Conservation (phyloP, 2,797 vertebrate genomes). For the Xiphorhynchus erythropygius region DNA sequence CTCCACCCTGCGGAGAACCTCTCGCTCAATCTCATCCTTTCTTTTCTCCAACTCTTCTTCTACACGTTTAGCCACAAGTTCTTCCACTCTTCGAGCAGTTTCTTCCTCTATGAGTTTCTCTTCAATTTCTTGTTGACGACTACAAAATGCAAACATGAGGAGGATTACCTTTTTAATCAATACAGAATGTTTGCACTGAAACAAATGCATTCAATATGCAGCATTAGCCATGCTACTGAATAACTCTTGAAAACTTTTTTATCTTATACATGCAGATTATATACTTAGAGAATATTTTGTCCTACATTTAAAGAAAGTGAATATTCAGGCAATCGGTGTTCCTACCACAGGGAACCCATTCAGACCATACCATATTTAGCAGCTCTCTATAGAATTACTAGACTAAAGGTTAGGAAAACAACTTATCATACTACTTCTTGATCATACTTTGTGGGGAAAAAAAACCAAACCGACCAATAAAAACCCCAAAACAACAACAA, state of each 20-base stretch:
- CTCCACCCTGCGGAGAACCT: conserved; percentile 96
- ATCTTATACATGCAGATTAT: not conserved
- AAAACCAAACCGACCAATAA: not conserved
- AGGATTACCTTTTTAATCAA: not conserved
- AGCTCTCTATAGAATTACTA: not conserved
- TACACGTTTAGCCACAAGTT: conserved; percentile 95
- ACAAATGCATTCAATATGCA: not conserved
- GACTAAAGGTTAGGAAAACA: not conserved
- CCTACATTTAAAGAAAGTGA: not conserved
- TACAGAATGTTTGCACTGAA: not conserved
- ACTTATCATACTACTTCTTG: not conserved
- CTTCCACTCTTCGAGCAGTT: conserved; percentile 96
- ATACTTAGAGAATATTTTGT: not conserved
- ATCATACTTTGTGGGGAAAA: fast-evolving
- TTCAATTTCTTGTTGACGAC: conserved; percentile 98
- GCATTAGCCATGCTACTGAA: not conserved
- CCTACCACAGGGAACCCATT: not conserved
- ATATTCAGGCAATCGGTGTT: not conserved
- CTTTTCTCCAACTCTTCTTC: conserved; percentile 98
- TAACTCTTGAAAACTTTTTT: not conserved
- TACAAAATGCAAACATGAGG: conserved; percentile 51
- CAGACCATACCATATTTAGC: not conserved
- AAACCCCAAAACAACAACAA: not conserved
- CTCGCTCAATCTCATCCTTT: conserved; percentile 96
- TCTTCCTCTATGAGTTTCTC: conserved; percentile 99